Percentiles rank a stretch among this genome's conserved stretches.
Evolutionary conservation across 2,797 vertebrate species (phyloP).

Genomic region (Fratercula arctica): DNA sequence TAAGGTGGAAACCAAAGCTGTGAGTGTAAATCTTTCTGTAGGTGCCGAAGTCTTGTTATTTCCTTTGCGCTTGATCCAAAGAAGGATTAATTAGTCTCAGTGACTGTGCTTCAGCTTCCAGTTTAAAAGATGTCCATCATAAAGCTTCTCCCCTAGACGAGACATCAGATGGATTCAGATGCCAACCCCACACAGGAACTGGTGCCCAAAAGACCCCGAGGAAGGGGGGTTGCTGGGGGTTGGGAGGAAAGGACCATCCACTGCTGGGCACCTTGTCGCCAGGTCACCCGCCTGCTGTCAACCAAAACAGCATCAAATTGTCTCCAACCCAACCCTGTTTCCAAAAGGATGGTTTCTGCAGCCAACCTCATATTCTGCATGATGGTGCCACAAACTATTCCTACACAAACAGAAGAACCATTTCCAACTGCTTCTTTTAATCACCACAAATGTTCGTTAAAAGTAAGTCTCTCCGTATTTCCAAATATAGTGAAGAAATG

Average conservation of each 20-base stretch:
- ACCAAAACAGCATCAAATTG: background rate
- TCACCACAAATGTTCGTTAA: background rate
- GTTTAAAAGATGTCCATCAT: background rate
- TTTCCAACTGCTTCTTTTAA: background rate
- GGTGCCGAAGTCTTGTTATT: background rate
- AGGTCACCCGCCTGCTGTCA: background rate
- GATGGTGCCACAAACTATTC: background rate
- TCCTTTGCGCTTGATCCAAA: background rate
- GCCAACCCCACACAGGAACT: background rate
- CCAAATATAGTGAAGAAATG: conserved; percentile 3
- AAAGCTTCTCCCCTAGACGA: background rate
- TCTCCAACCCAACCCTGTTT: background rate
- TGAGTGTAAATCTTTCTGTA: background rate
- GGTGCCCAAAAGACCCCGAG: rapidly evolving
- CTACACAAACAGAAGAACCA: background rate
- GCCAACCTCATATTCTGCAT: rapidly evolving
- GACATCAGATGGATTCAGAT: background rate
- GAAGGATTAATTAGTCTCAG: background rate
- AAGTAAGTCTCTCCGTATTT: background rate
- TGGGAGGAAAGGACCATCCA: background rate
- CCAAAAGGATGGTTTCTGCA: background rate
- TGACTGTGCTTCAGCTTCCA: background rate
- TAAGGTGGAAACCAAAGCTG: background rate
- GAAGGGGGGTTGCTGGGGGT: rapidly evolving
- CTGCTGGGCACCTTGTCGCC: background rate